Conservation (phyloP, 2,113 vertebrate genomes). For the Amphilophus citrinellus region DNA sequence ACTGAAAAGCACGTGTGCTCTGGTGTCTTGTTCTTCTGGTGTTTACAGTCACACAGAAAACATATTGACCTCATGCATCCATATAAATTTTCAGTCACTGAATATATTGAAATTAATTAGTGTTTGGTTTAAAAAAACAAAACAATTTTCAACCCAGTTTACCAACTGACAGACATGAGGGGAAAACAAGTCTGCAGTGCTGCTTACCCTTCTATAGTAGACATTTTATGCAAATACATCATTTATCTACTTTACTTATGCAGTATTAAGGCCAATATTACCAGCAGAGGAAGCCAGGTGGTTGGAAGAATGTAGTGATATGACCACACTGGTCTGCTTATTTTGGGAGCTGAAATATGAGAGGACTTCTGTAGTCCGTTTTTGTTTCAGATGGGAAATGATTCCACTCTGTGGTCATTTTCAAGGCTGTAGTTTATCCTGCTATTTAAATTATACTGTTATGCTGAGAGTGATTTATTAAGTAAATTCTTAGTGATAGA, state of each 20-base stretch:
- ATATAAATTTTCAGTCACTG: not conserved
- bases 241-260: not conserved
- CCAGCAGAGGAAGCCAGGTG: constrained; percentile 35
- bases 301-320: not conserved
- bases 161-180: not conserved
- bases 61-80: not conserved
- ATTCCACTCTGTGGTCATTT: not conserved
- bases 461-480: not conserved
- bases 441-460: not conserved
- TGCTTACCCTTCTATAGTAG: not conserved
- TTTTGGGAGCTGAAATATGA: not conserved
- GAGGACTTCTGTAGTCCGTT: not conserved
- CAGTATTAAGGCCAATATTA: not conserved
- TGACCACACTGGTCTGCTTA: not conserved
- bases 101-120: not conserved
- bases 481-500: not conserved
- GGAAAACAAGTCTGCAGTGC: not conserved
- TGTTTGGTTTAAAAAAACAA: not conserved
- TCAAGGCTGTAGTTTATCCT: not conserved
- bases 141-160: not conserved
- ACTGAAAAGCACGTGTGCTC: constrained; percentile 71
- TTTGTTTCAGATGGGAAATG: not conserved
- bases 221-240: not conserved
- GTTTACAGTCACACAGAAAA: constrained; percentile 8
- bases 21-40: constrained; percentile 62